Evolutionary conservation across 2,888 invertebrate species (phyloP).

Genomic region (Drosophila quinaria): DNA sequence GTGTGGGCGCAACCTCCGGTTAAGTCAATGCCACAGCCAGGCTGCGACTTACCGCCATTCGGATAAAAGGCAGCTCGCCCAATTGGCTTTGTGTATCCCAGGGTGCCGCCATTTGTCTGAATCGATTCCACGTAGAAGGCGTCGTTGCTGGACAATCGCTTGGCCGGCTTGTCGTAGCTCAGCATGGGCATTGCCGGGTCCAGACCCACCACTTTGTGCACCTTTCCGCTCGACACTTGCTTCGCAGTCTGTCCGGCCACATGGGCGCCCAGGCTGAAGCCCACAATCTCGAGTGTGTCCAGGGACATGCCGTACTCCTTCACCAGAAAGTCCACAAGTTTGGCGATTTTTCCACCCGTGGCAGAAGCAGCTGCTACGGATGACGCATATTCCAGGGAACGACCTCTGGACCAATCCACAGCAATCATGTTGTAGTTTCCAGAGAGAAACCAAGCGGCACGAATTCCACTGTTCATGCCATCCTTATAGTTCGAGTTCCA

Average conservation of each 20-base stretch:
- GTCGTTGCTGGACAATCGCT: constrained; percentile 76
- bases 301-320: constrained; percentile 85
- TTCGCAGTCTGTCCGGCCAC: constrained; percentile 88
- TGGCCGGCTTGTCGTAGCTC: constrained; percentile 62
- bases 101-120: constrained; percentile 80
- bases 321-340: constrained; percentile 84
- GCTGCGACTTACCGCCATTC: constrained; percentile 87
- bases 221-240: constrained; percentile 86
- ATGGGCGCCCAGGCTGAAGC: constrained; percentile 88
- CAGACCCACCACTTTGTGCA: constrained; percentile 87
- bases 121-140: constrained; percentile 83
- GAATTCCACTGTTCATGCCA: constrained; percentile 70
- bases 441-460: constrained; percentile 86
- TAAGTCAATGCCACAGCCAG: constrained; percentile 86
- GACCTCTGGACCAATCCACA: constrained; percentile 88
- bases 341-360: constrained; percentile 77
- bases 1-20: constrained; percentile 85
- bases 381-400: constrained; percentile 87
- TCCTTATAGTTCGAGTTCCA: constrained; percentile 88
- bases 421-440: constrained; percentile 88
- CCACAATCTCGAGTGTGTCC: constrained; percentile 87
- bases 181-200: constrained; percentile 83
- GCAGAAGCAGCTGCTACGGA: constrained; percentile 85
- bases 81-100: constrained; percentile 82
- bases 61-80: constrained; percentile 87